phyloP scores from a whole-genome alignment of 2,113 vertebrate genomes.

The Sus scrofa region T2T-Sscrofa CM000817.6:77267001-77267500 shows the following conservation, averaged over 20 bases:
- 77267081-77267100: neutral
- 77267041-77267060: neutral
- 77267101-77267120: neutral
- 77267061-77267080: neutral
- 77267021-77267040: neutral
- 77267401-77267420: too few relatives aligned
- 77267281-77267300: neutral
- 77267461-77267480: neutral
- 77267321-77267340: neutral
- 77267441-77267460: neutral
- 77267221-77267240: neutral
- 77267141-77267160: neutral
- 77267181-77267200: neutral
- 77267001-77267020: neutral
- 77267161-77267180: neutral
- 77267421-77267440: neutral
- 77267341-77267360: neutral
- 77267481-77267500: neutral
- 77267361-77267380: neutral
- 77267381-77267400: fast-evolving
- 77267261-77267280: neutral
- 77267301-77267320: neutral
- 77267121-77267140: neutral
- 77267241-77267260: neutral
- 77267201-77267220: neutral